Conservation (phyloP, 1,140 invertebrate species). For the Dysdera silvatica region DNA sequence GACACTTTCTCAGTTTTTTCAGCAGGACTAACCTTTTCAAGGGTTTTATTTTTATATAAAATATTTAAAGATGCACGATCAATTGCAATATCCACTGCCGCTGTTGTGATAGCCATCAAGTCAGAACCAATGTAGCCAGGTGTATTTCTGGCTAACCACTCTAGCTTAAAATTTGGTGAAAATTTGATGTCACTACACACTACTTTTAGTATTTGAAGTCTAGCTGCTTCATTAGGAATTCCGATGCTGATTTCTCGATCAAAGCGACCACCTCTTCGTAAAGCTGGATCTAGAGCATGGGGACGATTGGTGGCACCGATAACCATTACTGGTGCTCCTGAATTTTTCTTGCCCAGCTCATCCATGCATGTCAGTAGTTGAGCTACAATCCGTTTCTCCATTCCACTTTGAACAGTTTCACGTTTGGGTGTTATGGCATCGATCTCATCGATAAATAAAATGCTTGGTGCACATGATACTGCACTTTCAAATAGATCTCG, state of each 20-base stretch:
- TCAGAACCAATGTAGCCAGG: constrained; percentile 97
- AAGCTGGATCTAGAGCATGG: constrained; percentile 83
- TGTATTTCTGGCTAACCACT: constrained; percentile 67
- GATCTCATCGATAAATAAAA: constrained; percentile 91
- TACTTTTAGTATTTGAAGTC: constrained; percentile 60
- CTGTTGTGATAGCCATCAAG: constrained; percentile 71
- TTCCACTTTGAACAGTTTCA: constrained; percentile 80
- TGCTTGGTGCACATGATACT: constrained; percentile 60
- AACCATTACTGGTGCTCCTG: constrained; percentile 65
- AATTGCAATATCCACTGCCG: constrained; percentile 78
- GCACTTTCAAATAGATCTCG: constrained; percentile 84
- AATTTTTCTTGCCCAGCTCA: constrained; percentile 55
- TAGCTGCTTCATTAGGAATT: constrained; percentile 76
- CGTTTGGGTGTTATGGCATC: constrained; percentile 78
- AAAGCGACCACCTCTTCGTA: constrained; percentile 78
- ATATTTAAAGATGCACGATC: not conserved
- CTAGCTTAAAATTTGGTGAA: constrained; percentile 58
- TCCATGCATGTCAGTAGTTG: constrained; percentile 84
- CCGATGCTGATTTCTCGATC: constrained; percentile 89
- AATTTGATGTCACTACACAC: constrained; percentile 60
- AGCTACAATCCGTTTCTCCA: constrained; percentile 89
- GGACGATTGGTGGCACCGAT: constrained; percentile 92
- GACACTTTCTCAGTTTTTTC: too few relatives aligned
- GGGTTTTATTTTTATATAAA: not conserved
- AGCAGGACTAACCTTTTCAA: not conserved